Base-by-base conservation (phyloP, 2,113 vertebrate genomes). In the Lagopus leucura region DNA sequence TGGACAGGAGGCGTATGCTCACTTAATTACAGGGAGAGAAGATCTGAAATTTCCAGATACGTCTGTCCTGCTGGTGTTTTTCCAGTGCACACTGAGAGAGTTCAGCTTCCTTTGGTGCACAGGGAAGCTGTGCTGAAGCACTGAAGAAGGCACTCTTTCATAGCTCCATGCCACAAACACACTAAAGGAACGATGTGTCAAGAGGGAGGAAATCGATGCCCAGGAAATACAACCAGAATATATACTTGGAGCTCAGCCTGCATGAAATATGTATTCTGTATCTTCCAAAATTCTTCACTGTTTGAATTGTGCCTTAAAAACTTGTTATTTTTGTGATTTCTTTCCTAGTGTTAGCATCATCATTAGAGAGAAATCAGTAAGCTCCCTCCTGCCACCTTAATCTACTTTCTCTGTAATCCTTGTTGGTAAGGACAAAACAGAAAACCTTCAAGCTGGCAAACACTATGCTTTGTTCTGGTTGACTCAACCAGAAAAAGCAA, bases 261-360 rank as follows among this genome's bases (percentile, higher is more conserved):
- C 66, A 78, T 27, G 27, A 83, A 96, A 38, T 75, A 79, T 79
- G 69, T 73, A 60, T 89, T 87, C 21, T 3, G 90, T 96, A 96
- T 95, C 94, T 93, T 60, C 70, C 70, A 57, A 82, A 93, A 84
- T 71, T 81, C 65, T 80, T 93, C 93, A 78, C 64, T 92, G 70
- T 90, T 88, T 34, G 5, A 89, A 65, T 61, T 58, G 85, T 93
- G 81, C 89, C 94, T 92, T 93, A 95, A 93, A 94, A 96, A 94
- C 91, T 2, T 78, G 81, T 78, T 92, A 66, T 82, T 94, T 94
- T 64, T 67, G 81, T 78, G 90, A 63, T 80, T 94, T 94, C 67
- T 67, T 92, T 93, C 72, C 54, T 74, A 89, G 73, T 28, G 63
- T 84, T 40, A 80, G 45, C 71, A 91, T 65, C 86, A 82, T 42